phyloP scores from a whole-genome alignment of 2,113 vertebrate species.

The Cinclus mexicanus region DNA sequence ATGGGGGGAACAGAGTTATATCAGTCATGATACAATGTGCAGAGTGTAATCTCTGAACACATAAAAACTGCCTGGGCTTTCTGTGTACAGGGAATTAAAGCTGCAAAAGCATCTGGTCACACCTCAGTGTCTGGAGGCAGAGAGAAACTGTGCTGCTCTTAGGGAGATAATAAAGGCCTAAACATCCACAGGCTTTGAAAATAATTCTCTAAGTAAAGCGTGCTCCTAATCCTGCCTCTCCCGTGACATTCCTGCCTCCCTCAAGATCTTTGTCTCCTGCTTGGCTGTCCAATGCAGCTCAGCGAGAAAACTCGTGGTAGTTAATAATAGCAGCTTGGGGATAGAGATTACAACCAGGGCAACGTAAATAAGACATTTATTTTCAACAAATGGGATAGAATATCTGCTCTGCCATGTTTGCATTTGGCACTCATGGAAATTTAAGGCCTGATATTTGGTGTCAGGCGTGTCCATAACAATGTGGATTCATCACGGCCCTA shows the following conservation, averaged over 20 bases:
- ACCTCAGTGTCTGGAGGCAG: background rate
- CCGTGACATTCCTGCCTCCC: background rate
- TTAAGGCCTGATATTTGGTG: slow-evolving; percentile 41
- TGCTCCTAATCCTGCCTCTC: slow-evolving; percentile 39
- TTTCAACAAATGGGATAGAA: slow-evolving; percentile 31
- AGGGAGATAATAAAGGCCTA: slow-evolving; percentile 8
- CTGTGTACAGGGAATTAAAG: fast-evolving
- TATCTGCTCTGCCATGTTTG: background rate
- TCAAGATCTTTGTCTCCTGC: slow-evolving; percentile 45
- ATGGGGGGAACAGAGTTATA: background rate
- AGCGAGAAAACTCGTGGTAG: background rate
- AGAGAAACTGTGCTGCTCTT: background rate
- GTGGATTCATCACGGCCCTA: slow-evolving; percentile 30
- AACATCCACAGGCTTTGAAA: slow-evolving; percentile 9
- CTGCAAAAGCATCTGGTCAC: background rate
- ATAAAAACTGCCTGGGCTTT: background rate
- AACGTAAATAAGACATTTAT: slow-evolving; percentile 14
- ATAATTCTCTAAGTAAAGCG: background rate
- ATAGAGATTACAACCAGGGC: slow-evolving; percentile 8
- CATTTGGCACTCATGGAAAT: slow-evolving; percentile 3
- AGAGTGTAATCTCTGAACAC: background rate
- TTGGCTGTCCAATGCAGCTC: background rate
- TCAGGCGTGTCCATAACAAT: background rate
- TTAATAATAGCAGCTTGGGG: slow-evolving; percentile 35
- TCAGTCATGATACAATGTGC: fast-evolving